Evolutionary conservation across 2,888 invertebrate genomes (phyloP), one percentile per base, ranked within the genome.

Genomic region (Athalia cordata): DNA sequence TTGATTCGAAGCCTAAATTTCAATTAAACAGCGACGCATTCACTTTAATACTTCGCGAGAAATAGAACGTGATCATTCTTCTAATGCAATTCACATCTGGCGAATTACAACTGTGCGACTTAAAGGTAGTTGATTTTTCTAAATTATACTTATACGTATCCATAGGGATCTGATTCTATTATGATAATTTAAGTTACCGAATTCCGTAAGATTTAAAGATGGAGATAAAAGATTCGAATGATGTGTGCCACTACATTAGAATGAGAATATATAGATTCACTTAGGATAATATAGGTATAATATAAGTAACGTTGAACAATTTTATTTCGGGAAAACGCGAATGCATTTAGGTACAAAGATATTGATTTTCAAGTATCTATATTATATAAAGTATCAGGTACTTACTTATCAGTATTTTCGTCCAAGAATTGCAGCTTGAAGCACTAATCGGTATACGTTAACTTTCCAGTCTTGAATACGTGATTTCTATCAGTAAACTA

Each of bases 391-490:
- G 50, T 59, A 5, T 59, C 62, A 50, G 15, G 62, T 15, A 13
- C 75, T 75, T 75, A 75, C 75, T 75, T 64, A 52, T 62, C 75
- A 47, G 75, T 49, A 49, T 29, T 75, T 75, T 61, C 50, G 75
- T 50, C 4, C 11, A 62, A 75, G 7, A 64, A 64, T 64, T 49
- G 62, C 49, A 64, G 62, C 64, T 75, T 50, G 50, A 64, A 61
- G 61, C 75, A 62, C 75, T 62, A 5, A 57, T 8, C 8, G 50
- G 61, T 75, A 4, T 72, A 72, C 72, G 68, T 7, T 29, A 55
- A 52, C 11, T 72, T 13, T 11, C 55, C 57, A 70, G 70, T 45
- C 47, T 72, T 15, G 45, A 61, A 13, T 57, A 45, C 15, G 62
- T 62, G 64, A 75, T 45, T 75, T n/a, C 59, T 75, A 75, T n/a